These are phyloP conservation scores for Synanthedon andrenaeformis DNA, from an alignment of 2,888 invertebrate species.

Conservation along the genomic window DNA sequence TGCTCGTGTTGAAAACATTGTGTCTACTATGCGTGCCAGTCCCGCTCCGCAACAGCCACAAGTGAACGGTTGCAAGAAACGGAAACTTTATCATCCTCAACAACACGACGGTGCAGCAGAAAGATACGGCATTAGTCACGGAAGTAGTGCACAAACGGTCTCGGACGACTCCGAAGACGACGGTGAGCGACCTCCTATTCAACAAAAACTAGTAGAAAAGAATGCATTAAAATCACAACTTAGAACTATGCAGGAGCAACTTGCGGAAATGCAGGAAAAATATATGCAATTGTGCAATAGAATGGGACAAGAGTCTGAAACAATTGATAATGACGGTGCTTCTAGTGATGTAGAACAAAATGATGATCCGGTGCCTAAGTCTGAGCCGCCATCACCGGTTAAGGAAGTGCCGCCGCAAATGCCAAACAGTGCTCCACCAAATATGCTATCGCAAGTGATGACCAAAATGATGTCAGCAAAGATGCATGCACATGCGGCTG, in stretches of 20 bases:
- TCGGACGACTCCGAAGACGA: conserved; percentile 83
- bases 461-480: conserved; percentile 75
- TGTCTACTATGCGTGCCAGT: conserved; percentile 91
- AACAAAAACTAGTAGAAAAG: conserved; percentile 88
- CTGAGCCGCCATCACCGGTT: conserved; percentile 70
- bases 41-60: conserved; percentile 80
- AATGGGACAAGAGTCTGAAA: conserved; percentile 84
- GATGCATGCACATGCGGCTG: conserved; percentile 68
- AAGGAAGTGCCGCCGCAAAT: conserved; percentile 64
- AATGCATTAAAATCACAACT: conserved; percentile 88
- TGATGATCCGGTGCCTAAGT: conserved; percentile 64
- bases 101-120: conserved; percentile 84
- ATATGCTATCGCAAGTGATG: conserved; percentile 75
- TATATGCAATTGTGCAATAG: conserved; percentile 88
- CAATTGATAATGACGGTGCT: conserved; percentile 79
- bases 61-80: conserved; percentile 94
- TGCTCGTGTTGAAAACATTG: conserved; percentile 94
- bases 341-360: conserved; percentile 77
- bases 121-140: conserved; percentile 65
- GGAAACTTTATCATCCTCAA: conserved; percentile 95
- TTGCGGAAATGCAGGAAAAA: conserved; percentile 92
- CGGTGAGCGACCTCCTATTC: conserved; percentile 80
- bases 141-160: conserved; percentile 53
- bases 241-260: conserved; percentile 88
- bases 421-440: conserved; percentile 51